phyloP scores from a whole-genome alignment of 1,140 invertebrate genomes.

The Nasonia giraulti region DNA sequence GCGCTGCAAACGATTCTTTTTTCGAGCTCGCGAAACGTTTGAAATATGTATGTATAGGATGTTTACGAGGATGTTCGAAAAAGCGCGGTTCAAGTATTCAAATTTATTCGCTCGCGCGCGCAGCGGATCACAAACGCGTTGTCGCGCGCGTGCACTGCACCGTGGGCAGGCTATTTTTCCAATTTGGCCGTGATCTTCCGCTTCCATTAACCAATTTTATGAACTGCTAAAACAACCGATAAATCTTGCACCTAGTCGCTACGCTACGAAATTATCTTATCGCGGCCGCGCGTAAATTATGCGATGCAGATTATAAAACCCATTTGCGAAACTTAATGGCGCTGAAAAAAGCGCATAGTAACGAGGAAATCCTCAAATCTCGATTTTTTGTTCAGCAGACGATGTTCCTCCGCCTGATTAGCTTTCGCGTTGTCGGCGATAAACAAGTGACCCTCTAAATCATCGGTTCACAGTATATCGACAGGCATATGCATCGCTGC shows the following conservation, averaged over 20 bases:
- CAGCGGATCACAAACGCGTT: neutral
- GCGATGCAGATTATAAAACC: neutral
- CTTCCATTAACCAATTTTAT: neutral
- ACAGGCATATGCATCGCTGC: neutral
- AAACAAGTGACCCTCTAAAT: neutral
- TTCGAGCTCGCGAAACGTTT: too few relatives aligned
- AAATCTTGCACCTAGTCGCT: neutral
- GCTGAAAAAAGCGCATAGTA: neutral
- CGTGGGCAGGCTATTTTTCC: too few relatives aligned
- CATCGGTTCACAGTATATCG: neutral
- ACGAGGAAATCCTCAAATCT: neutral
- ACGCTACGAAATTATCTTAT: constrained; percentile 17
- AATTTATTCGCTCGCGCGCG: neutral
- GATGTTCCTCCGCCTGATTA: neutral
- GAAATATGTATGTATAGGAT: too few relatives aligned
- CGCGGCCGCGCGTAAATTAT: neutral
- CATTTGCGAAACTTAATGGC: neutral
- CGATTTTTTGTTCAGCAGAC: neutral
- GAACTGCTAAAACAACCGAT: neutral
- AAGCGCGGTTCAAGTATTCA: neutral
- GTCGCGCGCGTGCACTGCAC: neutral
- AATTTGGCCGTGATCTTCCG: neutral
- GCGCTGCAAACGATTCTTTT: too few relatives aligned
- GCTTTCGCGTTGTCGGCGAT: neutral
- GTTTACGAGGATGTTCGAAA: neutral